Conservation (phyloP, 1,140 invertebrate genomes). For the Lasaia peninsularis region DNA sequence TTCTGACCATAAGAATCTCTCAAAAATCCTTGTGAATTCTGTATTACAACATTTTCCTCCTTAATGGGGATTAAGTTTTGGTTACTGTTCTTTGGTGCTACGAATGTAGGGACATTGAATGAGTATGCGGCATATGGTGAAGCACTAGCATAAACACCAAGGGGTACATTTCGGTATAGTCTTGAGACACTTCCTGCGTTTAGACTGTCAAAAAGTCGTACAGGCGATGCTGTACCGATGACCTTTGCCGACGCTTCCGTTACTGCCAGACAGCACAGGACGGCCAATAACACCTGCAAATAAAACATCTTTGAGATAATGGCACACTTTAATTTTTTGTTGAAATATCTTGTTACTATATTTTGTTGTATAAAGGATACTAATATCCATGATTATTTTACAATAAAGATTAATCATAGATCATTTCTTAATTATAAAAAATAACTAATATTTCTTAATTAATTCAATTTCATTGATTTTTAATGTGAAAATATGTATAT, state of each 20-base stretch:
- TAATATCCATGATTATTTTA: no score
- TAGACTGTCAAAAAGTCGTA: conserved; percentile 40
- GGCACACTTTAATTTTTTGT: no score
- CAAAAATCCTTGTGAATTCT: conserved; percentile 47
- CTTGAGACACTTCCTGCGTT: conserved; percentile 48
- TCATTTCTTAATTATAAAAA: no score
- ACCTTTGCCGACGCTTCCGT: conserved; percentile 27
- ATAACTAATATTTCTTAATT: no score
- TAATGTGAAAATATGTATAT: no score
- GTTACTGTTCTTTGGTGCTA: conserved; percentile 30
- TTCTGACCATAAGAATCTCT: conserved; percentile 65
- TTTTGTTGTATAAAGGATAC: no score
- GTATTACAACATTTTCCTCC: conserved; percentile 33
- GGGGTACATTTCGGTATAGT: conserved; percentile 50
- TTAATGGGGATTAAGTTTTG: conserved; percentile 44
- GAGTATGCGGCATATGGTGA: conserved; percentile 56
- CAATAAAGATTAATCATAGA: no score
- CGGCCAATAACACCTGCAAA: conserved; percentile 49
- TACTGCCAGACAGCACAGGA: conserved; percentile 42
- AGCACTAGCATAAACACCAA: conserved; percentile 54
- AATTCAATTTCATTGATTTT: no score
- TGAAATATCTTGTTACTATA: no score
- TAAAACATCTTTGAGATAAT: conserved; percentile 19
- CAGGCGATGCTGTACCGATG: conserved; percentile 31
- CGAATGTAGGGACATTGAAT: conserved; percentile 44